Evolutionary conservation across 2,113 vertebrate genomes (phyloP).

Genomic region (Siniperca knerii): DNA sequence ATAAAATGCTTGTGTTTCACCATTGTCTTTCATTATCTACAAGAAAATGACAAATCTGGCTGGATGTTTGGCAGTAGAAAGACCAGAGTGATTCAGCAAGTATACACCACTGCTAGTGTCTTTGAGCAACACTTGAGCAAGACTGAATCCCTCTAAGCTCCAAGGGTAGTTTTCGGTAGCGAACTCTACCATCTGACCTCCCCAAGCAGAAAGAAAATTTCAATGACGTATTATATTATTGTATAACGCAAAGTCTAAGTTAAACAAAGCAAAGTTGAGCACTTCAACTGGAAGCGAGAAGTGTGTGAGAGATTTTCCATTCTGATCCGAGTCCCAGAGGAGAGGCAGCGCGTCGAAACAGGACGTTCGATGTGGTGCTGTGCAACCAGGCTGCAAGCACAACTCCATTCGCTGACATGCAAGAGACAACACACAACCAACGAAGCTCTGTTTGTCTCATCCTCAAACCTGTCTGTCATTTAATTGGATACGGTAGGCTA

Average conservation of each 20-base stretch:
- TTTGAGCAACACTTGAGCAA: conserved; percentile 8
- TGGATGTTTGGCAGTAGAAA: neutral
- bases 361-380: neutral
- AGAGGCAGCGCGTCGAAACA: neutral
- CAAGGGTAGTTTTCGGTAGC: neutral
- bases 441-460: conserved; percentile 16
- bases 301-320: neutral
- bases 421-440: conserved; percentile 8
- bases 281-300: neutral
- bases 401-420: conserved; percentile 39
- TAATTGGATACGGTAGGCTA: conserved; percentile 50
- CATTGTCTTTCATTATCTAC: neutral
- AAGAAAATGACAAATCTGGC: neutral
- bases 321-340: conserved; percentile 24
- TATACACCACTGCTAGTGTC: neutral
- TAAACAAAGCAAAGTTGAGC: conserved; percentile 31
- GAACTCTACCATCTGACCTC: neutral
- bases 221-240: neutral
- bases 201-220: conserved; percentile 17
- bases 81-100: neutral
- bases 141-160: conserved; percentile 22
- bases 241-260: neutral
- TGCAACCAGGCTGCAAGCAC: conserved; percentile 34
- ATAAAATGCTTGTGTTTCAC: neutral
- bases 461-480: conserved; percentile 40